Evolutionary conservation across 2,888 invertebrate species (phyloP).

Genomic region (Frankliniella intonsa): DNA sequence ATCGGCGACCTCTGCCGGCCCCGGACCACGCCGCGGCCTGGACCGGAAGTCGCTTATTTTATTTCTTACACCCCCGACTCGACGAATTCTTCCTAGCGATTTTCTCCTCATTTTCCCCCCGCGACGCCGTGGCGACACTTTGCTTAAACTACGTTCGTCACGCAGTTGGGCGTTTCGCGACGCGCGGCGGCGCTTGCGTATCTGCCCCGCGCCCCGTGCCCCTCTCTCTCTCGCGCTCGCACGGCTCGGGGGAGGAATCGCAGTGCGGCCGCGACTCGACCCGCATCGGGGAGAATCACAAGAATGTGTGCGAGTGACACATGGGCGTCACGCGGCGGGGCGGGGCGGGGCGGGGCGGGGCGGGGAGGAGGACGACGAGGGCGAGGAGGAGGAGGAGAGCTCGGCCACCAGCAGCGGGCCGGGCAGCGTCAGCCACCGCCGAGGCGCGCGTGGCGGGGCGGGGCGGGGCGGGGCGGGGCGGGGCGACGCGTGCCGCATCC

Average conservation of each 20-base stretch:
- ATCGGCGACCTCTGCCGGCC: too few relatives aligned
- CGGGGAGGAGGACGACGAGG: not conserved
- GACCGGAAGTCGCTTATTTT: too few relatives aligned
- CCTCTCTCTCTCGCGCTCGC: too few relatives aligned
- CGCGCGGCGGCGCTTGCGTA: too few relatives aligned
- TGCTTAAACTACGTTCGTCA: too few relatives aligned
- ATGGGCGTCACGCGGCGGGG: not conserved
- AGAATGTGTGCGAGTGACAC: slow-evolving; percentile 6
- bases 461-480: not conserved
- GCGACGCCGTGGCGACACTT: too few relatives aligned
- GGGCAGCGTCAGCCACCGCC: not conserved
- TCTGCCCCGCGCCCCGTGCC: not conserved
- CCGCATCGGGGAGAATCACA: not conserved
- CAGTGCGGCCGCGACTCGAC: not conserved
- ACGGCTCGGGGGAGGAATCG: too few relatives aligned
- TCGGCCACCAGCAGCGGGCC: not conserved
- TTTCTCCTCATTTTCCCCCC: too few relatives aligned
- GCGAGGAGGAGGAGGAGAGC: not conserved
- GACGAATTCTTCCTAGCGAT: too few relatives aligned
- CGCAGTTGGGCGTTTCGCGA: too few relatives aligned
- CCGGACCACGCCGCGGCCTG: too few relatives aligned
- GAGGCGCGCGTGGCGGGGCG: not conserved
- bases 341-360: not conserved
- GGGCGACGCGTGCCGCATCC: not conserved
- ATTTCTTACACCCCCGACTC: too few relatives aligned